Conservation (phyloP, 2,888 invertebrate species). For the Coelogynopora nodosa region DNA sequence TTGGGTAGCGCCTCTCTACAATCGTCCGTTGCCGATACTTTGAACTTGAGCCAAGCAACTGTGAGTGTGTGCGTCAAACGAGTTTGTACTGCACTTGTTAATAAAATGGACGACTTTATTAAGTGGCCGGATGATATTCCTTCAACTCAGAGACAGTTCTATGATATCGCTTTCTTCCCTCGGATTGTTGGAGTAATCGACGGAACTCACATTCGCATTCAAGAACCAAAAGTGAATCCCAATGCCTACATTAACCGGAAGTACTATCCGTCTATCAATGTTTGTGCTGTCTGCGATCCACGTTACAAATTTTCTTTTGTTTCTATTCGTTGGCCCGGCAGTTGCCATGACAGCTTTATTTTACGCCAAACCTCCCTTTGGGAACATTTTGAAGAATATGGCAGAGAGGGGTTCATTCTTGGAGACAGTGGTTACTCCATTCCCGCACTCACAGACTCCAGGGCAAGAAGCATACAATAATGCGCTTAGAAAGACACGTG, state of each 20-base stretch:
- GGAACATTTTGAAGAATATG: constrained; percentile 45
- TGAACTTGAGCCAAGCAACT: background rate
- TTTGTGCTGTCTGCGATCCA: constrained; percentile 48
- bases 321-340: constrained; percentile 50
- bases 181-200: background rate
- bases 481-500: background rate
- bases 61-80: background rate
- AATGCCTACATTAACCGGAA: constrained; percentile 49
- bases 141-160: background rate
- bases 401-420: constrained; percentile 40
- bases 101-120: background rate
- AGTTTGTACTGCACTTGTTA: constrained; percentile 15
- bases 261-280: constrained; percentile 50
- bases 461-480: constrained; percentile 26
- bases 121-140: background rate
- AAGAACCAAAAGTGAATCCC: background rate
- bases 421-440: constrained; percentile 47
- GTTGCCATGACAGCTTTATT: constrained; percentile 50
- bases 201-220: constrained; percentile 6
- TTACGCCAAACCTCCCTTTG: constrained; percentile 43
- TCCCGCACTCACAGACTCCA: constrained; percentile 36
- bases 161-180: background rate
- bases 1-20: background rate
- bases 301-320: constrained; percentile 46
- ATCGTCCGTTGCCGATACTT: background rate